Percentiles rank a stretch among this genome's conserved stretches.
These are phyloP conservation scores for Sarotherodon lohbergeri DNA, from an alignment of 2,113 vertebrate genomes.

Conservation along the genomic window DNA sequence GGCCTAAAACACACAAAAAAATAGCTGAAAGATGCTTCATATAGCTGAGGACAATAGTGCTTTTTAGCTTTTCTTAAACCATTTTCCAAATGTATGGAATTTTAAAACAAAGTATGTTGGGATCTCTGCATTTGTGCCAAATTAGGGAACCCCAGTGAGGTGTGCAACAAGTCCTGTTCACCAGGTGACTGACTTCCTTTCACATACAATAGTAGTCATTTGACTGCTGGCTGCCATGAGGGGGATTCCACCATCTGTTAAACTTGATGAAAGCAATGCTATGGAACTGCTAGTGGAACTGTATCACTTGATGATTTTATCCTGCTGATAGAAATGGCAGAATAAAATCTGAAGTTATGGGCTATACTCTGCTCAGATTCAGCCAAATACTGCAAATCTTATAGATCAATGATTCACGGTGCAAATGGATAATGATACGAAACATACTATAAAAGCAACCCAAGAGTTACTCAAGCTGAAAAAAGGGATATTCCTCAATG, in stretches of 20 bases:
- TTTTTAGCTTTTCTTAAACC: not conserved
- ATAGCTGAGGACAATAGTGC: not conserved
- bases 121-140: not conserved
- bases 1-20: not conserved
- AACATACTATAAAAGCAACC: not conserved
- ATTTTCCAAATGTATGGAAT: not conserved
- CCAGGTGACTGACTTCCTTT: not conserved
- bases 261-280: not conserved
- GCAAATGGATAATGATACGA: not conserved
- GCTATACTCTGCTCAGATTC: not conserved
- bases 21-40: not conserved
- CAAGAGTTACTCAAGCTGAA: not conserved
- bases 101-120: not conserved
- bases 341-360: not conserved
- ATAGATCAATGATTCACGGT: not conserved
- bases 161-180: not conserved
- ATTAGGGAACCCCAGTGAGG: not conserved
- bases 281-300: not conserved
- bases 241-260: not conserved
- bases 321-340: not conserved
- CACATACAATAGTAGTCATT: not conserved
- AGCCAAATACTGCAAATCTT: not conserved
- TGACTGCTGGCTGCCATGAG: not conserved
- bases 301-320: not conserved
- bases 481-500: not conserved